Conservation (phyloP, 2,113 vertebrate genomes). For the Pluvianellus socialis region DNA sequence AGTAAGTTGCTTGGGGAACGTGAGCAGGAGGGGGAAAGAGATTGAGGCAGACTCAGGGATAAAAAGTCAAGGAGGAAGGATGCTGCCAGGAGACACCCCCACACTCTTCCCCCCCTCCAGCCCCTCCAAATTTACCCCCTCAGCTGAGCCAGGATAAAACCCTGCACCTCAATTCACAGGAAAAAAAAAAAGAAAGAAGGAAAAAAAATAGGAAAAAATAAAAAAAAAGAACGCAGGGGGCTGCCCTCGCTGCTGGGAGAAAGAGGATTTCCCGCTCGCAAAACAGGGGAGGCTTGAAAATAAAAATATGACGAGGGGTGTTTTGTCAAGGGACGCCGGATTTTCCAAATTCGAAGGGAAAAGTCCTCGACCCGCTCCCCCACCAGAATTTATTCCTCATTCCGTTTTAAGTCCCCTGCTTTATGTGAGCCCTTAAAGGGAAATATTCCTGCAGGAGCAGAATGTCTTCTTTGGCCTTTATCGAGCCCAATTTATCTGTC, state of each 20-base stretch:
- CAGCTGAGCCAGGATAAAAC: neutral
- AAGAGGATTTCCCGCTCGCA: neutral
- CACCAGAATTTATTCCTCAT: neutral
- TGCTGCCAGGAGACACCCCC: neutral
- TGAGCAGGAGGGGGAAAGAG: neutral
- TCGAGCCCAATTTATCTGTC: slow-evolving; percentile 69
- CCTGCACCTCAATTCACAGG: neutral
- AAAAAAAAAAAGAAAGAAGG: neutral
- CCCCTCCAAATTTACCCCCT: neutral
- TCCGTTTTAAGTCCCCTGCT: neutral
- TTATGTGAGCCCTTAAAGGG: slow-evolving; percentile 19
- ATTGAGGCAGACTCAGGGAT: neutral
- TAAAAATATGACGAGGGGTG: neutral
- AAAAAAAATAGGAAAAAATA: too few relatives aligned
- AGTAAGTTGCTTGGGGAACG: neutral
- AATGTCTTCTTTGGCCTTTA: slow-evolving; percentile 70
- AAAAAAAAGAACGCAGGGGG: neutral
- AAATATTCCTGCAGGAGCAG: slow-evolving; percentile 39
- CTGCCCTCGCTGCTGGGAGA: neutral
- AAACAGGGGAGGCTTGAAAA: neutral
- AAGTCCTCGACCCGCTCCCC: neutral
- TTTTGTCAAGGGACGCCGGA: neutral
- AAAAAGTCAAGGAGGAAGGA: neutral
- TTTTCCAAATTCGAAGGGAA: neutral
- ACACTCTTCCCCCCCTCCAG: too few relatives aligned